These are phyloP conservation scores for Batillaria attramentaria DNA, from an alignment of 1,140 invertebrate species.

Conservation along the genomic window DNA sequence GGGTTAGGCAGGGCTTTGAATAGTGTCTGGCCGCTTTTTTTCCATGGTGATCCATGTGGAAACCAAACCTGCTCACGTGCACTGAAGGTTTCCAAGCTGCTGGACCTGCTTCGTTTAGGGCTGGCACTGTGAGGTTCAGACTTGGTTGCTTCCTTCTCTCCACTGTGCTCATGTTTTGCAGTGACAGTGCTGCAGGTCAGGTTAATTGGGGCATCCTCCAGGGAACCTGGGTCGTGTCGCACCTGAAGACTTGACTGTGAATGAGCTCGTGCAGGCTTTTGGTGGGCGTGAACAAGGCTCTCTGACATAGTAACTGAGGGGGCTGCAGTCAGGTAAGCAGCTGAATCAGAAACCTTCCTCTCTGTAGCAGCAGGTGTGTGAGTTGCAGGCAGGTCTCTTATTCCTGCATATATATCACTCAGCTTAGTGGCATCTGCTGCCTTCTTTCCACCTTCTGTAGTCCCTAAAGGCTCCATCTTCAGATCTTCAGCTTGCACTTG, in stretches of 20 bases:
- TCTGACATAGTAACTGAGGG: no score
- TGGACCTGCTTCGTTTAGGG: background rate
- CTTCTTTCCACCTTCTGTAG: no score
- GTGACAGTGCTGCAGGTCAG: constrained; percentile 2
- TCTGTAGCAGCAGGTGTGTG: no score
- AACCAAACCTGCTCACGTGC: constrained; percentile 39
- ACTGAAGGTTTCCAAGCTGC: constrained; percentile 11
- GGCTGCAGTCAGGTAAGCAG: no score
- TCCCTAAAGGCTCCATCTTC: no score
- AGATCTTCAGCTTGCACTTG: no score
- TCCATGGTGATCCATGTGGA: constrained; percentile 41
- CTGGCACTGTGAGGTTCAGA: background rate
- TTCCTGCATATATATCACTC: no score
- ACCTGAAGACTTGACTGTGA: constrained; percentile 10
- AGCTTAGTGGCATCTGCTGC: no score
- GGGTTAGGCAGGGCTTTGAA: constrained; percentile 40
- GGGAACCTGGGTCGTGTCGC: background rate
- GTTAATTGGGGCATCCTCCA: constrained; percentile 22
- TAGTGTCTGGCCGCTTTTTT: constrained; percentile 41
- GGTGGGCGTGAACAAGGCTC: constrained; percentile 6
- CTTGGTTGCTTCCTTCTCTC: background rate
- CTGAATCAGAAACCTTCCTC: no score
- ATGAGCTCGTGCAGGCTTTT: constrained; percentile 20
- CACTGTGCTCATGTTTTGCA: background rate
- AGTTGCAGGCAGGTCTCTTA: no score